Base-by-base conservation (phyloP, 2,888 invertebrate species). In the Caenorhabditis imperialis region DNA sequence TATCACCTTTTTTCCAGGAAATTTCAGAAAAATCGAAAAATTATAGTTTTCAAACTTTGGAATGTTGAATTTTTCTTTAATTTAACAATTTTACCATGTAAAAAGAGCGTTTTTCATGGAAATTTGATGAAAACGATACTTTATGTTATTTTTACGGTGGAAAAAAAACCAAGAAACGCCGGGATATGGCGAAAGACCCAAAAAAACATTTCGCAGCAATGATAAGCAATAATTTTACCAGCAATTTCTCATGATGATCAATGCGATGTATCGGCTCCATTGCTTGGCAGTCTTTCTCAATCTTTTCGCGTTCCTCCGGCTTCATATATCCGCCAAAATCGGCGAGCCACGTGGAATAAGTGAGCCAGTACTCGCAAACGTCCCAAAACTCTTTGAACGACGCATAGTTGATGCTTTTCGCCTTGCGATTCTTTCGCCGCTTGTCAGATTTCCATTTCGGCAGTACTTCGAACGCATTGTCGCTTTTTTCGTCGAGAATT, bases 261-360 rank as follows among this genome's bases (percentile, higher is more conserved):
- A 77, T 61, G 2, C 63, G 47, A 47, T 53, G 57, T 16, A 54
- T n/a, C 23, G 69, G 73, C 22, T 51, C 44, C 47, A 38, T 37
- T 3, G 48, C 23, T 5, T 40, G 38, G 14, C 61, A 50, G 30
- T 61, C 35, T 3, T 61, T 30, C 18, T 27, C n/a, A 14, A 75
- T 6, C 10, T 38, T 16, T 3, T 57, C 25, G 22, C 23, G 48
- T 18, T 70, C 50, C 12, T 65, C 55, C 35, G 50, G 53, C 6
- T 48, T 51, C 75, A 78, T 75, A 14, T 60, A 53, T 10, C 62
- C 48, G 6, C 67, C 62, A 33, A 54, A 70, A 53, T 77, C 75
- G 16, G 54, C 44, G 10, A 70, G 16, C 77, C 75, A 79, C 2
- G 75, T 75, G 20, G 38, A 42, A 25, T 73, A 63, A 6, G 50